Conservation (phyloP, 2,797 vertebrate genomes). For the Hydrolagus colliei region DNA sequence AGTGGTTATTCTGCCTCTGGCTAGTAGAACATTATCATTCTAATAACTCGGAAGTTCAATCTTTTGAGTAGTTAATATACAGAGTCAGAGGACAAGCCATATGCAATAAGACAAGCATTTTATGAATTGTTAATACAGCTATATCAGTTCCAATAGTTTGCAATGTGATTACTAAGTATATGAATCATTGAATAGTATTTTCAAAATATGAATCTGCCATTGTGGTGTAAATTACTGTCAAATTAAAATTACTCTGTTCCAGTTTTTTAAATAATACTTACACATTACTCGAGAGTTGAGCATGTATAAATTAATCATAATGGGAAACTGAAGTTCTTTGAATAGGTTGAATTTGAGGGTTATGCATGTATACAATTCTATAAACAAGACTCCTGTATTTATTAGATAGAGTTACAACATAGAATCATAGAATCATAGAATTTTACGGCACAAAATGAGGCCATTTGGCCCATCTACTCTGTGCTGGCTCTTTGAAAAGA, state of each 20-base stretch:
- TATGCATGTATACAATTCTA: no score
- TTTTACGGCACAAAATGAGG: no score
- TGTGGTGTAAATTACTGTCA: not conserved
- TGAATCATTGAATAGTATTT: not conserved
- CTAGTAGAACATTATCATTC: not conserved
- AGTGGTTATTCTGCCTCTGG: not conserved
- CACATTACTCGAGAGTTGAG: not conserved
- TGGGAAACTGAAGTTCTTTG: no score
- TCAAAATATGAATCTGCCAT: not conserved
- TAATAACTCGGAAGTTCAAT: not conserved
- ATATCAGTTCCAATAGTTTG: not conserved
- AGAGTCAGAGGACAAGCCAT: not conserved
- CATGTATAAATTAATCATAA: no score
- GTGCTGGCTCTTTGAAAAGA: no score
- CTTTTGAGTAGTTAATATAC: not conserved
- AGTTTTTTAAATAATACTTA: not conserved
- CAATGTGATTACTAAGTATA: not conserved
- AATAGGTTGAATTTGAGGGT: no score
- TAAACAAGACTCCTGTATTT: no score
- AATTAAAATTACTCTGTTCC: not conserved
- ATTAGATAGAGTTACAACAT: no score
- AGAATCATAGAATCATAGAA: no score
- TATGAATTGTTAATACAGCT: not conserved
- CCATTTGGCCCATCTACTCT: no score
- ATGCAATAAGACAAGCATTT: not conserved